Percentiles rank a stretch among this genome's conserved stretches.
Evolutionary conservation across 1,140 invertebrate genomes (phyloP).

Genomic region (Portunus trituberculatus): DNA sequence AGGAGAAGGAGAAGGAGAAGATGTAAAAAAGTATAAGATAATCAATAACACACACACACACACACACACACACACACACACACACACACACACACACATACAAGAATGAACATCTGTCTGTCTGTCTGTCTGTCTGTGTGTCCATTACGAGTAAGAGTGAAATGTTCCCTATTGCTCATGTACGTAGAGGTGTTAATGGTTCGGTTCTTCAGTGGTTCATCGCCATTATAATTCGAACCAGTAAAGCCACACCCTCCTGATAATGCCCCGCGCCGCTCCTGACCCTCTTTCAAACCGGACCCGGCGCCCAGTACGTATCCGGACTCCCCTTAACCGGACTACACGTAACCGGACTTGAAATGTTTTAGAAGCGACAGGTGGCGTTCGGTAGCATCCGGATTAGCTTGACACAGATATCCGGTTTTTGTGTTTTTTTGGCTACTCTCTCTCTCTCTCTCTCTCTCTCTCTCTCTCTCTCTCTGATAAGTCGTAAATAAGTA

Average conservation of each 20-base stretch:
- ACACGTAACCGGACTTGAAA: neutral
- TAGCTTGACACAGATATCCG: neutral
- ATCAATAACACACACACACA: neutral
- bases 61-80: neutral
- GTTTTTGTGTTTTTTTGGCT: neutral
- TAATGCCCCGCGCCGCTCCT: neutral
- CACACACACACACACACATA: neutral
- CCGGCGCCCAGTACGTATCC: neutral
- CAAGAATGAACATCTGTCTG: neutral
- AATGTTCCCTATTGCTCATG: slow-evolving; percentile 45
- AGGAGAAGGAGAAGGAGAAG: neutral
- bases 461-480: too few relatives aligned
- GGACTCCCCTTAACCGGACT: neutral
- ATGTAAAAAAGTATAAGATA: neutral
- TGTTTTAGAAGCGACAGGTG: too few relatives aligned
- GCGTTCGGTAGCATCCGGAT: neutral
- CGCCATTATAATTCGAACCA: slow-evolving; percentile 34
- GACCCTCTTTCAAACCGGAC: neutral
- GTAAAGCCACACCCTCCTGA: slow-evolving; percentile 34
- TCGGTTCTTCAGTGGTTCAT: neutral
- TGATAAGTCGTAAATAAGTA: too few relatives aligned
- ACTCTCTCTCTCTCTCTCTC: too few relatives aligned
- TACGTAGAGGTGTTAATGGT: slow-evolving; percentile 56
- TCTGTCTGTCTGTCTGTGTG: neutral
- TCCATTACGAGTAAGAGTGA: neutral